These are phyloP conservation scores for Chrysocyon brachyurus DNA, from an alignment of 2,797 vertebrate species.

Conservation along the genomic window DNA sequence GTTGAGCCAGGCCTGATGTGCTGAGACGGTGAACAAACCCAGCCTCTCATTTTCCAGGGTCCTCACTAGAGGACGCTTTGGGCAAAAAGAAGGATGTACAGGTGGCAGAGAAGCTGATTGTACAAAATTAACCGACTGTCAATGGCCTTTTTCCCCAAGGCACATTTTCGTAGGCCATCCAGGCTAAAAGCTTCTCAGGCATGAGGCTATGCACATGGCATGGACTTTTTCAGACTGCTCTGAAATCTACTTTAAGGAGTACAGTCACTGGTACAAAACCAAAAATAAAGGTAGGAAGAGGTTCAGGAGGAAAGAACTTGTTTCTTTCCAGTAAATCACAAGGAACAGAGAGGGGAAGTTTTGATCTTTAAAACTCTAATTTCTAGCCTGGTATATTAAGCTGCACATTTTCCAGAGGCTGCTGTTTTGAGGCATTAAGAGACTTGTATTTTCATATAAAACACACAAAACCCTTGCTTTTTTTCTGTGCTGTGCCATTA, in stretches of 20 bases:
- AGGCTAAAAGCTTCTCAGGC: background rate
- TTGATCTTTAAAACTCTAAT: conserved; percentile 57
- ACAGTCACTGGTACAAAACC: conserved; percentile 46
- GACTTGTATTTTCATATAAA: conserved; percentile 82
- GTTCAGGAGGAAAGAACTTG: conserved; percentile 33
- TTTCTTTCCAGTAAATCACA: conserved; percentile 26
- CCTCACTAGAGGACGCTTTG: background rate
- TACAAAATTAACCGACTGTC: background rate
- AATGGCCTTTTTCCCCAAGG: background rate
- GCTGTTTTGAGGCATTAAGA: conserved; percentile 70
- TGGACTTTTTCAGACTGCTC: background rate
- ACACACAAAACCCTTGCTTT: conserved; percentile 85
- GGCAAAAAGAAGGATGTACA: background rate
- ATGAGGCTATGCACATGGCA: background rate
- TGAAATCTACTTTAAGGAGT: conserved; percentile 19
- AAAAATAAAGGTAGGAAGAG: conserved; percentile 54
- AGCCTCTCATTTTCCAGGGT: fast-evolving
- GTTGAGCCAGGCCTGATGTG: background rate
- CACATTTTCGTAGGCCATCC: background rate
- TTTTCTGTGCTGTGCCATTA: conserved; percentile 83
- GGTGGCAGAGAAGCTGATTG: background rate
- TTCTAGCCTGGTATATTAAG: conserved; percentile 47
- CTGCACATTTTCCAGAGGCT: conserved; percentile 72
- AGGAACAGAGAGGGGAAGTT: conserved; percentile 29
- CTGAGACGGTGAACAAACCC: background rate